Evolutionary conservation across 2,113 vertebrate genomes (phyloP).

Genomic region (Alouatta palliata): DNA sequence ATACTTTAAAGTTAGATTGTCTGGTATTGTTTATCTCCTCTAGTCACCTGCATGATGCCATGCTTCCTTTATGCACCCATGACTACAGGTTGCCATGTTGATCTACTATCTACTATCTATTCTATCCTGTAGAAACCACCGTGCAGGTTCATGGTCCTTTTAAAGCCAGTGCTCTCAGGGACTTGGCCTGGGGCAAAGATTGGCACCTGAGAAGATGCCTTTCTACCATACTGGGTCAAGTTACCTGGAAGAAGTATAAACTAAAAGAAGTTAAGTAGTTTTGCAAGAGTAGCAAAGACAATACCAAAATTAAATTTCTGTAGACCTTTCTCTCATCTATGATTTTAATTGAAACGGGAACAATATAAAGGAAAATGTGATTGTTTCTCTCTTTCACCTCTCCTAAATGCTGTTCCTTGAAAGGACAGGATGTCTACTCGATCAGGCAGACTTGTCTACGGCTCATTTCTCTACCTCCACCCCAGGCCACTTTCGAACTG

Average conservation of each 20-base stretch:
- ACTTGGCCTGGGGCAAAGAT: neutral
- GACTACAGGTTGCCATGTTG: neutral
- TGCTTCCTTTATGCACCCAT: neutral
- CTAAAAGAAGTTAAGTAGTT: neutral
- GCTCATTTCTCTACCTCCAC: too few species aligned
- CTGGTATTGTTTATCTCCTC: too few species aligned
- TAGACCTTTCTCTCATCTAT: neutral
- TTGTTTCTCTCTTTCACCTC: neutral
- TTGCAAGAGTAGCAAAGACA: neutral
- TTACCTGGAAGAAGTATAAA: neutral
- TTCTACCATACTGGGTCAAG: neutral
- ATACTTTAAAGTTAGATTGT: neutral
- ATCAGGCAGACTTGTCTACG: neutral
- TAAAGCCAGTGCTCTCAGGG: neutral
- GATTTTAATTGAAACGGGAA: neutral
- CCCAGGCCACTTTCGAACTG: too few species aligned
- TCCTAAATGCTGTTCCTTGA: neutral
- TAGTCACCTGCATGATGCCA: fast-evolving
- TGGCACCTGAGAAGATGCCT: neutral
- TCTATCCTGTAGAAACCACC: too few species aligned
- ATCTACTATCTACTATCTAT: too few species aligned
- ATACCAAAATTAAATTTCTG: neutral
- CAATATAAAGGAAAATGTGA: neutral
- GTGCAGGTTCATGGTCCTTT: neutral
- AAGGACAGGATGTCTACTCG: neutral